These are phyloP conservation scores for Dinoponera quadriceps DNA, from an alignment of 1,140 invertebrate genomes.

Conservation along the genomic window DNA sequence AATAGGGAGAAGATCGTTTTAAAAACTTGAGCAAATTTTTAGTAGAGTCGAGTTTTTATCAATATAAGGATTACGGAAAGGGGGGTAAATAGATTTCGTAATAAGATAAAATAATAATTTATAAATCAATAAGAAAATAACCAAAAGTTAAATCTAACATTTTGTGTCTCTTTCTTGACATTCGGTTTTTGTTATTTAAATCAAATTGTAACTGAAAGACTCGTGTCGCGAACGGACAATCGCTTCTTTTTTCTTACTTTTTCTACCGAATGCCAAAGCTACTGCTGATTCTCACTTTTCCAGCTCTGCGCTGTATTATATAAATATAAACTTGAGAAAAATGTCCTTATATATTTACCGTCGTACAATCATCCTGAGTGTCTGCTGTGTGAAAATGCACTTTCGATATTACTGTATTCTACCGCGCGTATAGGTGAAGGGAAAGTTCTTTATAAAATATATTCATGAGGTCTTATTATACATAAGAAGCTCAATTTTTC, in stretches of 20 bases:
- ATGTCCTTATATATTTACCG: constrained; percentile 68
- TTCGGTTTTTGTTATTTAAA: too few species aligned
- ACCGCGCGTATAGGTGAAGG: not conserved
- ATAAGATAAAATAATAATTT: too few species aligned
- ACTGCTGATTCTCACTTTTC: constrained; percentile 1
- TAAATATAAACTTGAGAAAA: constrained; percentile 54
- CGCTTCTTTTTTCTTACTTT: not conserved
- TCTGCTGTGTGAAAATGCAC: constrained; percentile 58
- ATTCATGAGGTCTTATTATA: constrained; percentile 41
- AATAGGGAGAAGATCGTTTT: not conserved
- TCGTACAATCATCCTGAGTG: constrained; percentile 69
- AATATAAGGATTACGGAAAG: not conserved
- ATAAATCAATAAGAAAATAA: too few species aligned
- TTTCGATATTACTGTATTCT: constrained; percentile 54
- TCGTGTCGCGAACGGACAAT: not conserved
- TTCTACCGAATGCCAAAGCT: not conserved
- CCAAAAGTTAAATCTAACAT: too few species aligned
- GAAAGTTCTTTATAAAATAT: constrained; percentile 40
- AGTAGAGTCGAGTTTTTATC: not conserved
- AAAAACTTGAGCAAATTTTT: not conserved
- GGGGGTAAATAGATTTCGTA: too few species aligned
- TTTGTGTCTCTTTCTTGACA: too few species aligned
- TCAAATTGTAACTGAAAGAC: too few species aligned
- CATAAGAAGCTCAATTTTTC: constrained; percentile 48
- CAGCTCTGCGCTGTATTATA: constrained; percentile 19